phyloP scores from a whole-genome alignment of 2,113 vertebrate genomes.

The Nesoenas mayeri region DNA sequence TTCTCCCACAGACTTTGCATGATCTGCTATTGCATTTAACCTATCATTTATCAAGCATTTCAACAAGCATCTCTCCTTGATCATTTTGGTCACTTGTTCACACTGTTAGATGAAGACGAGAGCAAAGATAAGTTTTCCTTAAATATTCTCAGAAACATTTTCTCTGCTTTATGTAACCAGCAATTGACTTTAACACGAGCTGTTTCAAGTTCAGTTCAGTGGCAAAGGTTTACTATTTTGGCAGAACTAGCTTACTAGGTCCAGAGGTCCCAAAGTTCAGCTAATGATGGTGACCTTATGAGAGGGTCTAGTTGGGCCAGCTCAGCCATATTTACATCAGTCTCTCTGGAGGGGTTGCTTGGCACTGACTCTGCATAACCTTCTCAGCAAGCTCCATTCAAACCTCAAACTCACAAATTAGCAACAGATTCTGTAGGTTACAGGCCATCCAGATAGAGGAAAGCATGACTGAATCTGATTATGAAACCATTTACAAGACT shows the following conservation, averaged over 20 bases:
- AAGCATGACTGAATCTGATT: conserved; percentile 10
- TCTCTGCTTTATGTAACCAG: not conserved
- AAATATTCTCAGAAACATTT: not conserved
- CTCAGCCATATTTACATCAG: not conserved
- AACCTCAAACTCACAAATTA: conserved; percentile 15
- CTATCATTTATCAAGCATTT: not conserved
- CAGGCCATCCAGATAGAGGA: not conserved
- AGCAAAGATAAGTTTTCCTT: not conserved
- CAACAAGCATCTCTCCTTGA: not conserved
- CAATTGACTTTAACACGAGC: not conserved
- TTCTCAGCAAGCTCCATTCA: not conserved
- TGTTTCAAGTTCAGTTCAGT: not conserved
- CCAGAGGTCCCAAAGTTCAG: not conserved
- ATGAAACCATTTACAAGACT: not conserved
- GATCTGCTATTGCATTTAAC: not conserved
- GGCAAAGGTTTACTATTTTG: not conserved
- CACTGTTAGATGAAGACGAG: not conserved
- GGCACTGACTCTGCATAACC: not conserved
- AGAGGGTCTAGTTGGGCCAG: not conserved
- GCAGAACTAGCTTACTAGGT: not conserved
- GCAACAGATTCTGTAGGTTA: conserved; percentile 20
- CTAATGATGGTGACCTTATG: not conserved
- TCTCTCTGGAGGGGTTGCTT: not conserved
- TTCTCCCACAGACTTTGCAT: not conserved
- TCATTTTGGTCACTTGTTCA: not conserved